Base-by-base conservation (phyloP, 2,113 vertebrate species). In the Syngnathus typhle region DNA sequence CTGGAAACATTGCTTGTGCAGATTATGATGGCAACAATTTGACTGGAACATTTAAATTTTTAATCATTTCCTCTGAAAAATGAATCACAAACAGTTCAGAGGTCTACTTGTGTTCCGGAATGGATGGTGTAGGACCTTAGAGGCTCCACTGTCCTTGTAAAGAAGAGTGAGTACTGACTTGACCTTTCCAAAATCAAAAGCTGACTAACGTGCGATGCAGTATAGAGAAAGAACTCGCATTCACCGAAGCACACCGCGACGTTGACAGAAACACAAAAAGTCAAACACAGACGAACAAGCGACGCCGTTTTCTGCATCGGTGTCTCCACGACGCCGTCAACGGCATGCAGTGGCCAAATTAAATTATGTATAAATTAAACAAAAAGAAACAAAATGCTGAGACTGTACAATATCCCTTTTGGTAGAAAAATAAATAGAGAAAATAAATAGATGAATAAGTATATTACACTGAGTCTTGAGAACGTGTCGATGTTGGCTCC, bases 401-500 rank as follows among this genome's bases (percentile, higher is more conserved):
- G 68, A 85, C 85, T 73, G 65, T 84, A 81, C 79, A 76, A 62
- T 69, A 69, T 64, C 64, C 62, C 51, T 46, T 68, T 65, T 55
- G 73, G 86, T 89, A 88, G 76, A 88, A 87, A 89, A 86, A 87
- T 87, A 85, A 87, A 83, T 75, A 82, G 72, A 87, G 64, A 59
- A 79, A 85, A 81, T 79, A 76, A 85, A 87, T 80, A 55, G 39
- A 85, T 73, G 64, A 71, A 74, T 75, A 82, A 81, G 72, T 81
- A 85, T 85, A 68, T 79, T 77, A 86, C 83, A 85, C 7, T 52
- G 71, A 84, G 68, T 58, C 51, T 23, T 74, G 73, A 75, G 21
- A 80, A 72, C 1, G 55, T 74, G 81, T 46, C 76, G 75, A 79
- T 70, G 72, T 69, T 32, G 54, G 46, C 74, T 79, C 72, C 67